Evolutionary conservation across 2,888 invertebrate species (phyloP), one percentile per base, ranked within the genome.

Genomic region (Cataglyphis cursor): DNA sequence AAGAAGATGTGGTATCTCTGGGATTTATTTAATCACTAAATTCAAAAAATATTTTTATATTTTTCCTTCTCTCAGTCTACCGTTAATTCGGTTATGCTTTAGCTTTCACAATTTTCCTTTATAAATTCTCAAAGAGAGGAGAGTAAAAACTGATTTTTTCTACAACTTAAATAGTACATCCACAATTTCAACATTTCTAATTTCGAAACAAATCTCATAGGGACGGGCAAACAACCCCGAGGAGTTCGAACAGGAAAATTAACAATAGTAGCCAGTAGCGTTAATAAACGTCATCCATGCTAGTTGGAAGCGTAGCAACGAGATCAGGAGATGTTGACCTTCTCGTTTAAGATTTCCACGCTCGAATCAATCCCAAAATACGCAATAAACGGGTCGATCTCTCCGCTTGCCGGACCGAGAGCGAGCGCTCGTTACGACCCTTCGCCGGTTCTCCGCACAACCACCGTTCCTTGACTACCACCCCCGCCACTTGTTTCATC

Each of bases 301-400:
- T 38, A 61, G 81, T 59, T 38, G 51, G 51, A 73, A 70, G 31
- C 51, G 51, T 64, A 74, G n/a, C 59, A 48, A 61, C 18, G 44
- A 21, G 68, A 59, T 61, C 66, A 75, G 48, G 51, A 68, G 66
- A 76, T 74, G 65, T 76, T 65, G 65, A 72, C 66, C 82, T 64
- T 78, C 82, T 76, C 83, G 80, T 85, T 85, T 86, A 84, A 72
- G 72, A 82, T 87, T 81, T 86, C 81, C 65, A 75, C 81, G 87
- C 82, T 83, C 75, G 85, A 85, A 87, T 85, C 87, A 83, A 83
- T 82, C 65, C 64, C 78, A 72, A 83, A 78, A 81, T 87, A 85
- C 83, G 54, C 87, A 75, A 85, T 87, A 85, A 87, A 81, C 81
- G 78, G 85, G 83, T 82, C 83, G 82, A 81, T 51, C 76, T 80